Conservation (phyloP, 1,140 invertebrate species). For the Drosophila murphyi region DNA sequence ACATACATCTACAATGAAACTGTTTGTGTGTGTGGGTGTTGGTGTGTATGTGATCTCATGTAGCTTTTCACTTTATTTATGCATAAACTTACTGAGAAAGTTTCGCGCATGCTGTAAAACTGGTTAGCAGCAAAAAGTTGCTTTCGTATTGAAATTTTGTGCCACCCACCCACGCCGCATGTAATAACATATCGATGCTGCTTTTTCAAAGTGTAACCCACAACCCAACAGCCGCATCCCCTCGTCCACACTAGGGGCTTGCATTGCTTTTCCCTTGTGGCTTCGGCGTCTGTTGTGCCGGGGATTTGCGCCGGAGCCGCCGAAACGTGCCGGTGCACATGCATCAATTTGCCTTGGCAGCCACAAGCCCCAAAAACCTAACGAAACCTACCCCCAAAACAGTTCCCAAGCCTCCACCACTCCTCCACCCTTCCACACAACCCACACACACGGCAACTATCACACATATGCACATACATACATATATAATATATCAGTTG, state of each 20-base stretch:
- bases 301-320: conserved; percentile 70
- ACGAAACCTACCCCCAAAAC: conserved; percentile 3
- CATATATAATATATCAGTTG: not conserved
- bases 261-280: conserved; percentile 52
- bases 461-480: not conserved
- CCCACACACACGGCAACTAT: too few relatives aligned
- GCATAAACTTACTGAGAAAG: conserved; percentile 78
- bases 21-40: conserved; percentile 25
- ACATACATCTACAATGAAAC: conserved; percentile 10
- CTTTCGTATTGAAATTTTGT: conserved; percentile 54
- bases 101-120: conserved; percentile 57
- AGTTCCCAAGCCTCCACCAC: not conserved
- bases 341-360: conserved; percentile 68
- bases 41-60: conserved; percentile 38
- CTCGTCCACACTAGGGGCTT: not conserved
- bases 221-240: not conserved
- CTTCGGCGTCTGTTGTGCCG: conserved; percentile 67
- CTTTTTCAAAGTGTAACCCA: conserved; percentile 63
- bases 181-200: conserved; percentile 79
- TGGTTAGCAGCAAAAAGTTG: conserved; percentile 58
- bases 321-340: conserved; percentile 74
- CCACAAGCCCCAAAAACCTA: conserved; percentile 44
- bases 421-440: too few relatives aligned
- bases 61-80: conserved; percentile 75
- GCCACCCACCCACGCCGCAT: conserved; percentile 49